Evolutionary conservation across 2,113 vertebrate genomes (phyloP).

Genomic region (Podilymbus podiceps): DNA sequence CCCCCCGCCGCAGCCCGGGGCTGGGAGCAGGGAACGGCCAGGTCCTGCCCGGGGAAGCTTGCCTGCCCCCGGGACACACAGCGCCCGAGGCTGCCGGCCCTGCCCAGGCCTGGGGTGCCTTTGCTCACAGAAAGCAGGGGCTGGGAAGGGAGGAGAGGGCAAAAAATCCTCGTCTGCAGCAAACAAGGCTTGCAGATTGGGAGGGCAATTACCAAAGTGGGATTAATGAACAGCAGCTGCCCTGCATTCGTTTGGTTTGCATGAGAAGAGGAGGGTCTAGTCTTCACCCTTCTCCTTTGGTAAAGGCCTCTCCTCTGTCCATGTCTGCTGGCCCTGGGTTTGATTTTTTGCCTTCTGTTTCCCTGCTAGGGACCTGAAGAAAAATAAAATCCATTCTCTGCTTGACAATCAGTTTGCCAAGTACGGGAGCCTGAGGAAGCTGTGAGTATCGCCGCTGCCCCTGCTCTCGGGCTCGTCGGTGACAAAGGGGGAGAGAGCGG

Average conservation of each 20-base stretch:
- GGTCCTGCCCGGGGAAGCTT: neutral
- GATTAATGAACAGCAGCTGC: neutral
- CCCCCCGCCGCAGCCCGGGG: neutral
- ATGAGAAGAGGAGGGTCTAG: neutral
- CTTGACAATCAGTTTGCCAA: constrained; percentile 42
- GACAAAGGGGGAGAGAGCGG: fast-evolving
- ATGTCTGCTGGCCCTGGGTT: neutral
- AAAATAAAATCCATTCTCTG: constrained; percentile 52
- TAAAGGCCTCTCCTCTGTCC: neutral
- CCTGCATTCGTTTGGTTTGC: too few relatives aligned
- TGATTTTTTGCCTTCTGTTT: neutral
- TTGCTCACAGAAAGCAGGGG: fast-evolving
- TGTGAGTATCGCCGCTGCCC: constrained; percentile 28
- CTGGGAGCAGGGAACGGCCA: neutral
- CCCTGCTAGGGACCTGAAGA: constrained; percentile 64
- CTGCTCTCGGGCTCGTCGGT: too few relatives aligned
- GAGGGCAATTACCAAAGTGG: neutral
- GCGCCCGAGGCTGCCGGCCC: fast-evolving
- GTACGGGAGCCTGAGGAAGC: constrained; percentile 58
- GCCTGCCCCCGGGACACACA: fast-evolving
- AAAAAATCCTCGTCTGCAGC: neutral
- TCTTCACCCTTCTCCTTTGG: neutral
- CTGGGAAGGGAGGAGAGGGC: neutral
- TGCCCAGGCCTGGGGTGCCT: too few relatives aligned
- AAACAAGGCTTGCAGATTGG: neutral